Base-by-base conservation (phyloP, 2,888 invertebrate genomes). In the Eledone cirrhosa region DNA sequence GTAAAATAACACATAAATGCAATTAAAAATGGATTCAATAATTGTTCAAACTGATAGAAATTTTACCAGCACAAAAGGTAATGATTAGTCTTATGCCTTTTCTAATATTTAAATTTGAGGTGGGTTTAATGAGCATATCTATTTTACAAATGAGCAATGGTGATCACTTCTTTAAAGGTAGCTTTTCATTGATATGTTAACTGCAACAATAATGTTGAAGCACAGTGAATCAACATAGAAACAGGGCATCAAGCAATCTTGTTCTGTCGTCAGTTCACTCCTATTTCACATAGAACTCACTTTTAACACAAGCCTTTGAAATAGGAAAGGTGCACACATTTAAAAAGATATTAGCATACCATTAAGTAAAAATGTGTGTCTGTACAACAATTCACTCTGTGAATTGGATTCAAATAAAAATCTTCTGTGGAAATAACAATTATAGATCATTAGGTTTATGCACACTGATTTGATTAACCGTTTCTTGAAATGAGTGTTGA, bases 331-430 rank as follows among this genome's bases (percentile, higher is more conserved):
- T 80, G 80, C 80, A 80, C 80, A 78, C 80, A 78, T 77, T 80
- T 80, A 78, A 65, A 77, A 77, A 81, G 80, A 80, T 77, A 79
- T 69, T 78, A 78, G 75, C 31, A 72, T 72, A 72, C 31, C 72
- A 80, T 69, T 80, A 78, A 81, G 75, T 48, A 72, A 78, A 77
- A 63, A 77, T 80, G 81, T 81, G 81, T 78, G 78, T 81, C 81
- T 80, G 80, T 81, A 81, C 81, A 81, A 27, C 41, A 76, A 76
- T 27, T 76, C 27, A 72, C 47, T 76, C 76, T 47, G 48, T 76
- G 48, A 76, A 76, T 76, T 47, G 48, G 22, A 48, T 48, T 24
- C 24, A n/a, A n/a, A 29, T 16, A 76, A n/a, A 22, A 48, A 47
- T 48, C 24, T 76, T 48, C 47, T 75, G 47, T 75, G 47, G 24